These are phyloP conservation scores for Nestor notabilis DNA, from an alignment of 2,113 vertebrate species.

Conservation along the genomic window DNA sequence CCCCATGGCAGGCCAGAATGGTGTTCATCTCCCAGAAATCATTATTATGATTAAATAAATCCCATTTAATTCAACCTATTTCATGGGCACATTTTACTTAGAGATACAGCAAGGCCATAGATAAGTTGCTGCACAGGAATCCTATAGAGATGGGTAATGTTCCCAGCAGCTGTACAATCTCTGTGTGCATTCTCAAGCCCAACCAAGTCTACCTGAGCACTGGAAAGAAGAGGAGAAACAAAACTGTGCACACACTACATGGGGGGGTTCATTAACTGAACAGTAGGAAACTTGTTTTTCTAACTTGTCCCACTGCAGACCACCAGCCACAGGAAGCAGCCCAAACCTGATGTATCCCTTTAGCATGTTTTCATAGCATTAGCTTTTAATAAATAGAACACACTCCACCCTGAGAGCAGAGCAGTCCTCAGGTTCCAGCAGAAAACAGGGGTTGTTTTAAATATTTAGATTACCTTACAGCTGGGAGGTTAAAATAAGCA, in stretches of 20 bases:
- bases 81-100: background rate
- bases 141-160: background rate
- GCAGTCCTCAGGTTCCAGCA: slow-evolving; percentile 24
- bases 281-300: slow-evolving; percentile 49
- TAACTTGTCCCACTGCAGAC: background rate
- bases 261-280: background rate
- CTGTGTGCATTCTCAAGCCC: background rate
- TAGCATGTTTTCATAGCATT: slow-evolving; percentile 33
- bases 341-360: slow-evolving; percentile 38
- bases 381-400: slow-evolving; percentile 42
- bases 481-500: slow-evolving; percentile 23
- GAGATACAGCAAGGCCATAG: background rate
- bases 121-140: background rate
- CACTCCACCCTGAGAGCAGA: slow-evolving; percentile 27
- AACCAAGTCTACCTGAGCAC: slow-evolving; percentile 9
- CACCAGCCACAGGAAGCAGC: slow-evolving; percentile 37
- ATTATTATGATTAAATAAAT: background rate
- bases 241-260: background rate
- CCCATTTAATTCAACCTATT: background rate
- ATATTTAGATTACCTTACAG: slow-evolving; percentile 48
- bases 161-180: background rate
- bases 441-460: background rate
- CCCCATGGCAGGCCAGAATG: background rate
- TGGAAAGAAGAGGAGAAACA: background rate
- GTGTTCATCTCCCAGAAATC: background rate